Evolutionary conservation across 2,888 invertebrate genomes (phyloP).

Genomic region (Plutella xylostella): DNA sequence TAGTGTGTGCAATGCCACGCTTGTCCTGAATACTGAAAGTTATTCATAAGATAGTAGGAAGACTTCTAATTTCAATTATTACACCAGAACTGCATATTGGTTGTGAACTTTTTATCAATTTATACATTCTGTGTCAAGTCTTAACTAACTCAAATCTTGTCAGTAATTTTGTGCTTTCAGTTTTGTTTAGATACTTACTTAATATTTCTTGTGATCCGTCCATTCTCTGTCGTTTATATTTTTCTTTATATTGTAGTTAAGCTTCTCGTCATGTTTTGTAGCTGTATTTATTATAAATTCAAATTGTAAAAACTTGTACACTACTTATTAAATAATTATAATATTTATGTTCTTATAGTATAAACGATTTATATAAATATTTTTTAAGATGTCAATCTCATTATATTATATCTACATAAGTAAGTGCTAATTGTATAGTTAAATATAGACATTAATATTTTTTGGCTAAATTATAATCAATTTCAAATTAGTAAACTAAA

Average conservation of each 20-base stretch:
- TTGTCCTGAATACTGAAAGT: too few species aligned
- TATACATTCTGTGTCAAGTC: neutral
- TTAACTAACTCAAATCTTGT: neutral
- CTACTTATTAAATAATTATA: neutral
- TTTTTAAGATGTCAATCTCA: neutral
- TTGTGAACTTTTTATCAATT: neutral
- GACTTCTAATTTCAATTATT: too few species aligned
- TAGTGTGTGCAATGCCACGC: too few species aligned
- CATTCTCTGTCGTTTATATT: too few species aligned
- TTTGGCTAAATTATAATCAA: neutral
- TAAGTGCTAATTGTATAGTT: neutral
- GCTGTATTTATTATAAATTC: too few species aligned
- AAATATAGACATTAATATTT: neutral
- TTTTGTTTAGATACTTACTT: too few species aligned
- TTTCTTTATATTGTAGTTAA: too few species aligned
- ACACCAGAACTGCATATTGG: too few species aligned
- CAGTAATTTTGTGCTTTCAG: neutral
- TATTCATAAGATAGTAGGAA: too few species aligned
- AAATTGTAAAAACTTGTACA: too few species aligned
- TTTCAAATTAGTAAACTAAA: neutral
- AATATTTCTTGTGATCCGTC: neutral
- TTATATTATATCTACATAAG: neutral
- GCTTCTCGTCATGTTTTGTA: too few species aligned
- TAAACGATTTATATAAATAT: neutral
- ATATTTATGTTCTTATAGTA: neutral